Evolutionary conservation across 2,888 invertebrate genomes (phyloP).

Genomic region (Pseudolycoriella hygida): DNA sequence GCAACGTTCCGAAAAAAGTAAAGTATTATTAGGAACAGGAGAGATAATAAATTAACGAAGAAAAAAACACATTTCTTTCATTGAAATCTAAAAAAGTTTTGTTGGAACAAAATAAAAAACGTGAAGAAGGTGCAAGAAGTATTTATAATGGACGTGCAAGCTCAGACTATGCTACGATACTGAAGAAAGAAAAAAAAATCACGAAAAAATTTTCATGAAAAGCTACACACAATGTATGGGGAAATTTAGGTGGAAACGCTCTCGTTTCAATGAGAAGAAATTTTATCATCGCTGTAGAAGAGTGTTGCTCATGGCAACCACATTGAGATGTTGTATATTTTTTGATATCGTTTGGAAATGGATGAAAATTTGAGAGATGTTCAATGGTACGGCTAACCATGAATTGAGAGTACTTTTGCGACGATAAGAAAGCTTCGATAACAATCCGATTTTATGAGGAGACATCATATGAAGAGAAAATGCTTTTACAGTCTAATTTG

Average conservation of each 20-base stretch:
- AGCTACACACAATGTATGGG: neutral
- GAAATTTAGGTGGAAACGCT: too few species aligned
- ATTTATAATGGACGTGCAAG: conserved; percentile 7
- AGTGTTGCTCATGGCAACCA: neutral
- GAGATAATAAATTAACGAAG: neutral
- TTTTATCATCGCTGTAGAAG: neutral
- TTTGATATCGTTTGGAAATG: too few species aligned
- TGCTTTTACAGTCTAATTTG: too few species aligned
- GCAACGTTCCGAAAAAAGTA: neutral
- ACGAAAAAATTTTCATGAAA: neutral
- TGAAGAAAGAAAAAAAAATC: neutral
- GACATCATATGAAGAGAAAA: too few species aligned
- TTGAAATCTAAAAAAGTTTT: neutral
- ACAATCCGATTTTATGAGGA: too few species aligned
- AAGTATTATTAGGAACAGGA: neutral
- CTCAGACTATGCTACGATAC: conserved; percentile 10
- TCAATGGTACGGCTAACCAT: too few species aligned
- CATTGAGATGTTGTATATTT: too few species aligned
- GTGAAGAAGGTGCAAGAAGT: conserved; percentile 1
- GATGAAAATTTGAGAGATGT: too few species aligned
- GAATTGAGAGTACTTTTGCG: too few species aligned
- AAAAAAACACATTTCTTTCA: neutral
- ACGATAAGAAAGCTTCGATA: too few species aligned
- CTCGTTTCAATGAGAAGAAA: too few species aligned
- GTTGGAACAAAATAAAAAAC: conserved; percentile 2